These are phyloP conservation scores for Antitype chi DNA, from an alignment of 2,888 invertebrate species.

Conservation along the genomic window DNA sequence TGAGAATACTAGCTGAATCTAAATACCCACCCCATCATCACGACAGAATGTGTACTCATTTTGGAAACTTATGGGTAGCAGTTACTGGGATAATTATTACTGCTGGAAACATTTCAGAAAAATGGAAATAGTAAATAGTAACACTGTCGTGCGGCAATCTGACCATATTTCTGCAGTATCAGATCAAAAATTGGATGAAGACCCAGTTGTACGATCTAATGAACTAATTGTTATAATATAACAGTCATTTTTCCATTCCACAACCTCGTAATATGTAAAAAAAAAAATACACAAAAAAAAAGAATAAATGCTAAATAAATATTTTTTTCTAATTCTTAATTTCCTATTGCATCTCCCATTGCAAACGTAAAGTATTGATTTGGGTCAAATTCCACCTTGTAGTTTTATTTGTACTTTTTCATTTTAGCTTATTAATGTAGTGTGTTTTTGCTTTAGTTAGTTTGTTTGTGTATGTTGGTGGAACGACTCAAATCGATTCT, in stretches of 20 bases:
- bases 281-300: background rate
- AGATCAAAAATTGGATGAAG: constrained; percentile 9
- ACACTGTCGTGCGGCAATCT: constrained; percentile 6
- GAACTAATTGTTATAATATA: background rate
- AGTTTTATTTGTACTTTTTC: constrained; percentile 48
- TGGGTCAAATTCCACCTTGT: constrained; percentile 85
- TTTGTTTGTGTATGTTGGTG: constrained; percentile 73
- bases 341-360: constrained; percentile 32
- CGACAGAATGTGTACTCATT: constrained; percentile 15
- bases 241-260: constrained; percentile 13
- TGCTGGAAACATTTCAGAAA: constrained; percentile 25
- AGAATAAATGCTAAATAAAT: constrained; percentile 8
- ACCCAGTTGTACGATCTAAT: constrained; percentile 17
- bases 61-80: constrained; percentile 24
- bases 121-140: constrained; percentile 21
- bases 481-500: constrained; percentile 83
- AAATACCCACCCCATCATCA: background rate
- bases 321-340: constrained; percentile 2
- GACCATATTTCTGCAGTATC: constrained; percentile 42
- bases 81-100: constrained; percentile 18
- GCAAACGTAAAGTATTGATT: constrained; percentile 79
- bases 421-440: constrained; percentile 57
- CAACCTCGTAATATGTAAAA: constrained; percentile 8
- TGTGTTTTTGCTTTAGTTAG: constrained; percentile 68
- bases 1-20: background rate